phyloP scores from a whole-genome alignment of 1,140 invertebrate species.

The Pinna nobilis region DNA sequence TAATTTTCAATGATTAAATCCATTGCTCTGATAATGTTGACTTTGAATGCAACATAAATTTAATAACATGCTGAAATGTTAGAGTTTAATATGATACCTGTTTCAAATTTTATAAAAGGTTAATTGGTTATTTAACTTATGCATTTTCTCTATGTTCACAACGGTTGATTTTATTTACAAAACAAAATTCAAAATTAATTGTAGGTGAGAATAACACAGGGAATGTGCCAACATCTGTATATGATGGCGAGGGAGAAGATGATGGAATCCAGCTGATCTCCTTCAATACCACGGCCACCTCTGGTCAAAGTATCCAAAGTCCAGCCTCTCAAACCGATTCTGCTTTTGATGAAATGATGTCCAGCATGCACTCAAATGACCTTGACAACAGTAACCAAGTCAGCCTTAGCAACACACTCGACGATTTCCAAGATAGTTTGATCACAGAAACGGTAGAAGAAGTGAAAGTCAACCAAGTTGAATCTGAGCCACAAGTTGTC shows the following conservation, averaged over 20 bases:
- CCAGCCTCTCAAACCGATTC: slow-evolving; percentile 40
- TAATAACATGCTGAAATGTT: too few species aligned
- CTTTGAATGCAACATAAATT: too few species aligned
- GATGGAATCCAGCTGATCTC: slow-evolving; percentile 40
- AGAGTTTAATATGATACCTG: too few species aligned
- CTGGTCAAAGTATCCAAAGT: slow-evolving; percentile 26
- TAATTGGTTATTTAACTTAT: too few species aligned
- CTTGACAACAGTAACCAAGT: slow-evolving; percentile 29
- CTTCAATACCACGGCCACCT: slow-evolving; percentile 22
- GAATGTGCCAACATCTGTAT: slow-evolving; percentile 3
- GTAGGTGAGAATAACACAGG: slow-evolving; percentile 30
- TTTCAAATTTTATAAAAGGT: too few species aligned
- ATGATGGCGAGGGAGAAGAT: slow-evolving; percentile 25
- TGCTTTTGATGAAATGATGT: slow-evolving; percentile 42
- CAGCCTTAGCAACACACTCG: slow-evolving; percentile 35
- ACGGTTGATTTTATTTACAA: neutral
- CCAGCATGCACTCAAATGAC: slow-evolving; percentile 28
- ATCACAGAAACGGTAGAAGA: slow-evolving; percentile 20
- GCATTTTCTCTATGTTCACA: too few species aligned
- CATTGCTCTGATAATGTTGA: too few species aligned
- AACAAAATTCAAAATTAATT: too few species aligned
- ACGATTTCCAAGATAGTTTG: slow-evolving; percentile 37
- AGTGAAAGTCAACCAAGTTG: slow-evolving; percentile 5
- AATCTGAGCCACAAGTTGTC: slow-evolving; percentile 10
- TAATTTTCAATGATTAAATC: too few species aligned